Evolutionary conservation across 92 coral and sea anemone species (phyloP).

Genomic region (Zoanthus gigantus): DNA sequence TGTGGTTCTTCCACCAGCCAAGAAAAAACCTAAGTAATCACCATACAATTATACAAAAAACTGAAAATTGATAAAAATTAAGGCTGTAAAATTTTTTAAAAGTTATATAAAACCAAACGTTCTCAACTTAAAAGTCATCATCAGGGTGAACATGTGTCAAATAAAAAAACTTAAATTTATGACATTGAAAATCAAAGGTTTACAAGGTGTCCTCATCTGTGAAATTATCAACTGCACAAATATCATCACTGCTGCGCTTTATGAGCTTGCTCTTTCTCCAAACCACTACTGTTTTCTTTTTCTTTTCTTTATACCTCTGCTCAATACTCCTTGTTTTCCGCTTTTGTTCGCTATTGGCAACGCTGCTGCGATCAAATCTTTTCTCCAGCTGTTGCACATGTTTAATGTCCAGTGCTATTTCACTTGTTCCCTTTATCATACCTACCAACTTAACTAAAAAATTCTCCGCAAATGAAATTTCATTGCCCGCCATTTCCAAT

Average conservation of each 20-base stretch:
- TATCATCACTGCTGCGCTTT: constrained; percentile 39
- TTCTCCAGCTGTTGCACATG: constrained; percentile 41
- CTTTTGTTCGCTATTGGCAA: constrained; percentile 36
- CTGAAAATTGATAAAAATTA: neutral
- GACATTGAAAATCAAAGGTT: neutral
- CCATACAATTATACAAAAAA: too few species aligned
- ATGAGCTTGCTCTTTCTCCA: constrained; percentile 24
- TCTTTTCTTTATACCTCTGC: constrained; percentile 19
- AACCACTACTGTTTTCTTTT: constrained; percentile 31
- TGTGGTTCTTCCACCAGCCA: too few species aligned
- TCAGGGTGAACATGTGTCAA: too few species aligned
- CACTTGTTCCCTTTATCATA: constrained; percentile 18
- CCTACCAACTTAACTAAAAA: constrained; percentile 28
- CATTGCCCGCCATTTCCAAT: constrained; percentile 39
- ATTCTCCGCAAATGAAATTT: constrained; percentile 34
- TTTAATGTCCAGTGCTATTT: constrained; percentile 37
- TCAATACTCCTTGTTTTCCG: constrained; percentile 10
- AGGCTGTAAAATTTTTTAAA: too few species aligned
- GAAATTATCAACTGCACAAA: constrained; percentile 22
- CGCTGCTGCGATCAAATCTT: constrained; percentile 25
- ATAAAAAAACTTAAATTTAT: too few species aligned
- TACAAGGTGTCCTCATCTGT: constrained; percentile 25
- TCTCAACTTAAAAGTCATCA: too few species aligned
- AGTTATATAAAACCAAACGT: neutral
- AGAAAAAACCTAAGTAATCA: too few species aligned